These are phyloP conservation scores for Rhagonycha lutea DNA, from an alignment of 2,888 invertebrate species.

Conservation along the genomic window DNA sequence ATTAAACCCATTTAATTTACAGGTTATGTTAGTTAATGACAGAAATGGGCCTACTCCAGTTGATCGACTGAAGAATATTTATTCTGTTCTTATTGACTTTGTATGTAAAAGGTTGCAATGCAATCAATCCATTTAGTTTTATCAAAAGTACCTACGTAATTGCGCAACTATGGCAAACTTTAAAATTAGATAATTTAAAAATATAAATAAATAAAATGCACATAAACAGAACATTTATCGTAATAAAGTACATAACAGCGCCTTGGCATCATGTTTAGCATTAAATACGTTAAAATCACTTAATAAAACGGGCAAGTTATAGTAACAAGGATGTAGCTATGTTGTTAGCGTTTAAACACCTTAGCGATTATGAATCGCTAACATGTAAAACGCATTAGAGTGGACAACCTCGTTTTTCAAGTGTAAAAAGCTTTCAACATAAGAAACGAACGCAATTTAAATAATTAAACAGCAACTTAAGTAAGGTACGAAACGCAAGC, in stretches of 20 bases:
- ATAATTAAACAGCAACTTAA: background rate
- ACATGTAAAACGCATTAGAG: conserved; percentile 55
- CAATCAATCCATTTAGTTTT: background rate
- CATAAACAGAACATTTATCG: conserved; percentile 1
- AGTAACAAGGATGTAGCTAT: conserved; percentile 52
- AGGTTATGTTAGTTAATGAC: no score
- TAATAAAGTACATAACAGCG: conserved; percentile 12
- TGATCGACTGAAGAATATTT: no score
- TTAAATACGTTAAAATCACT: conserved; percentile 45
- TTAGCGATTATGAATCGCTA: conserved; percentile 52
- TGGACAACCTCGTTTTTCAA: conserved; percentile 45
- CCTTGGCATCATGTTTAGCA: conserved; percentile 25
- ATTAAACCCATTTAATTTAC: no score
- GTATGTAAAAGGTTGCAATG: no score
- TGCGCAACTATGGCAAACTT: background rate
- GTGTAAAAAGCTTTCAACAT: conserved; percentile 12
- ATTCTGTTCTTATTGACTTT: no score
- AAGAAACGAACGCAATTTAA: conserved; percentile 14
- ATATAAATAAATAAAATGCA: conserved; percentile 3
- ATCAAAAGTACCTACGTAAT: background rate
- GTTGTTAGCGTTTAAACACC: conserved; percentile 54
- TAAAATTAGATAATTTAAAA: background rate
- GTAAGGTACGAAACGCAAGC: background rate
- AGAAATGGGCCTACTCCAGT: no score
- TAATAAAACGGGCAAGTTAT: conserved; percentile 47